Evolutionary conservation across 2,797 vertebrate species (phyloP).

Genomic region (Peromyscus nudipes): DNA sequence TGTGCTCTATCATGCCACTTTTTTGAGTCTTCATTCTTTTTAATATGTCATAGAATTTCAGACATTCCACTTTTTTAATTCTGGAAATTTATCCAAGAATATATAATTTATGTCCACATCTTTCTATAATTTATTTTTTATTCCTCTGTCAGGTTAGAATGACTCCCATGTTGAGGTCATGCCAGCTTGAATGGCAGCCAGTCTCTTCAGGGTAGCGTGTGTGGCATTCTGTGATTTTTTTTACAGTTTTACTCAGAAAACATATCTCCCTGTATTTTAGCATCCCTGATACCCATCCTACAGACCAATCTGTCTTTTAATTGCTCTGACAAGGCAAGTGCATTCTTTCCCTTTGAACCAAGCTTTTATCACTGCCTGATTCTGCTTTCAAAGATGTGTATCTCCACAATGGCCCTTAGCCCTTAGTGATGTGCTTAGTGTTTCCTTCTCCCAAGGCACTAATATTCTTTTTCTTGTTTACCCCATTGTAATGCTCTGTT

Average conservation of each 20-base stretch:
- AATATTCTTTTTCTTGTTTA: background rate
- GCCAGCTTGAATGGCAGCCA: background rate
- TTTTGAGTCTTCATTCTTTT: background rate
- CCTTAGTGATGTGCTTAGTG: background rate
- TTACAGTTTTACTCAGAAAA: background rate
- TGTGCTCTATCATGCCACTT: background rate
- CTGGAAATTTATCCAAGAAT: background rate
- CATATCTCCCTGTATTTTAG: background rate
- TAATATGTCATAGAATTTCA: background rate
- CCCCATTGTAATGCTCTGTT: background rate
- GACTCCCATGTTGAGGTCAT: background rate
- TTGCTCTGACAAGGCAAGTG: background rate
- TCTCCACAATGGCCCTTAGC: background rate
- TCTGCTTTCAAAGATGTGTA: conserved; percentile 34
- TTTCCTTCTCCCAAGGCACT: background rate
- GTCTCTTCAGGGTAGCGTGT: background rate
- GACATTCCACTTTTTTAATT: background rate
- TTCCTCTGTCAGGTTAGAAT: background rate
- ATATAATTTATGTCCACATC: background rate
- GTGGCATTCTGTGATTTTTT: background rate
- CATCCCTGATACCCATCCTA: background rate
- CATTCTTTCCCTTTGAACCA: background rate
- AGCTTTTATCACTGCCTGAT: background rate
- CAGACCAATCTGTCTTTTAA: background rate
- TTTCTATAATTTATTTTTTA: background rate